A percentile compares a stretch with the other conserved stretches of the same genome.
These are phyloP conservation scores for Neotoma lepida DNA, from an alignment of 2,113 vertebrate species.

Conservation along the genomic window DNA sequence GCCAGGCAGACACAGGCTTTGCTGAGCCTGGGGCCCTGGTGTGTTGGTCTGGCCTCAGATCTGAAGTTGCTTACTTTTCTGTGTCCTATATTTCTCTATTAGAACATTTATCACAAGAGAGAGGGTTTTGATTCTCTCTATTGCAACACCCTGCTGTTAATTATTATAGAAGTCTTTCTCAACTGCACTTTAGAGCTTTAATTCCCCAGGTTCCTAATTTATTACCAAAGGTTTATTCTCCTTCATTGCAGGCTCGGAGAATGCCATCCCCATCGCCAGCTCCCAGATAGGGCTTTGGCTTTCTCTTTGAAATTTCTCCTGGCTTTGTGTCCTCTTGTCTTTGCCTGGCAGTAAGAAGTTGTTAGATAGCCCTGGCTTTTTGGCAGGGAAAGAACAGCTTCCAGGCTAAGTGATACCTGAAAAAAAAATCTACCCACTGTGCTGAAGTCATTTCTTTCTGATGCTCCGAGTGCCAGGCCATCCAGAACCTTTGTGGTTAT, in stretches of 20 bases:
- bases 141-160: neutral
- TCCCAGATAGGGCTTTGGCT: neutral
- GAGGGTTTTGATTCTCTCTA: neutral
- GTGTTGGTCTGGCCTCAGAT: neutral
- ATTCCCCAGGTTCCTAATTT: neutral
- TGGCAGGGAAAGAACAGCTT: constrained; percentile 46
- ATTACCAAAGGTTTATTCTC: neutral
- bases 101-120: neutral
- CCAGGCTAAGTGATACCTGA: constrained; percentile 55
- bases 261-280: neutral
- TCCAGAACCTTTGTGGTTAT: neutral
- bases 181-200: neutral
- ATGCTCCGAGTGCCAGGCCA: neutral
- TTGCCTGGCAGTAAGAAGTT: neutral
- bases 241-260: neutral
- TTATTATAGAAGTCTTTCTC: constrained; percentile 38
- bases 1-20: neutral
- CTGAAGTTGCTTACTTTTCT: neutral
- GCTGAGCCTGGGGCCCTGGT: rapidly evolving
- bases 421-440: constrained; percentile 33
- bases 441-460: constrained; percentile 36
- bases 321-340: neutral
- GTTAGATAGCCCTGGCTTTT: constrained; percentile 30
- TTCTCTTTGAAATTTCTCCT: neutral
- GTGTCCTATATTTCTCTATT: neutral